Base-by-base conservation (phyloP, 2,797 vertebrate genomes). In the Sebastes vulpes region DNA sequence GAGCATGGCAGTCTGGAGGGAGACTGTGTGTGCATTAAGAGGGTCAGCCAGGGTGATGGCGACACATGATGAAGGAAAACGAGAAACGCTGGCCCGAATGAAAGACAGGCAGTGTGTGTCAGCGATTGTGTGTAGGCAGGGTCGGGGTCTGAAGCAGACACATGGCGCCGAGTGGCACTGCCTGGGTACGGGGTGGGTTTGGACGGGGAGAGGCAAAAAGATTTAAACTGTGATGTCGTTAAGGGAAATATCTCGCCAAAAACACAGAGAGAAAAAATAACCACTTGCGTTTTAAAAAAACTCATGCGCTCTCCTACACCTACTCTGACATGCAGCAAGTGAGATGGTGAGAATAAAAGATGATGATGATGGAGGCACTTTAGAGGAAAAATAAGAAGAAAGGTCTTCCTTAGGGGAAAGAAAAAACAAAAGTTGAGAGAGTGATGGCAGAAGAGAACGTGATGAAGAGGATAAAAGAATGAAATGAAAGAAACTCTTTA, bases 41-140 rank as follows among this genome's bases (percentile, higher is more conserved):
- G 80, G 92, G 91, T 94, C 92, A 93, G 81, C 72, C 85, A 80
- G 89, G 92, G 91, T 83, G 77, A 94, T 81, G 84, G 82, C 77
- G 90, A 89, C 90, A 90, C 89, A 92, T 72, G 91, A 92, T 90
- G 89, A 90, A 92, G 91, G 89, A 88, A 90, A 90, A 90, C 32
- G 65, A 82, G 85, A 87, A 85, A 87, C 79, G 70, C 35, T 64
- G 85, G 66, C 31, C 70, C 4, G 66, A 89, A 88, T 92, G 82
- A 91, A 91, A 92, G 91, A 88, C 82, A 56, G 79, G 86, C 79
- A 83, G 85, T 94, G 84, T 92, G 76, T 25, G 75, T 84, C 56
- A 48, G 75, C 3, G 75, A 87, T 87, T 90, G 87, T 88, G 89
- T 88, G 84, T 67, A 79, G 82, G 84, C 83, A 77, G 81, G 79